Percentiles rank a stretch among this genome's conserved stretches.
Conservation (phyloP, 2,797 vertebrate genomes). For the Lophotriccus pileatus region DNA sequence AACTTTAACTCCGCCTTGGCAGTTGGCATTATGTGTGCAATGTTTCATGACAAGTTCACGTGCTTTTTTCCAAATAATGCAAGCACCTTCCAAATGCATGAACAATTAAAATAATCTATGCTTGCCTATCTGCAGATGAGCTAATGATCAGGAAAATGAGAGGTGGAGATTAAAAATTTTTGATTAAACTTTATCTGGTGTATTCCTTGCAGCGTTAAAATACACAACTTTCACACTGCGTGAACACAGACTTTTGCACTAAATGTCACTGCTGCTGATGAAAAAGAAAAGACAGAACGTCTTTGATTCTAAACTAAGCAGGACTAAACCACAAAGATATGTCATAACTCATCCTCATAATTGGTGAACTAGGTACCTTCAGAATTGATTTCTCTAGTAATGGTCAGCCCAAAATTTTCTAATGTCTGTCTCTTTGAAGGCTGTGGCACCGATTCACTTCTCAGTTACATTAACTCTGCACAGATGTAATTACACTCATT, state of each 20-base stretch:
- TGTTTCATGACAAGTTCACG: slow-evolving; percentile 17
- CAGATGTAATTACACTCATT: slow-evolving; percentile 21
- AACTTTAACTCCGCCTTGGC: slow-evolving; percentile 39
- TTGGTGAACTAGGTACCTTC: neutral
- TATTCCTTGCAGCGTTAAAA: neutral
- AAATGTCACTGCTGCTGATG: neutral
- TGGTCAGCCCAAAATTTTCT: neutral
- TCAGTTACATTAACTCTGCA: neutral
- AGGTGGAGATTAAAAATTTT: neutral
- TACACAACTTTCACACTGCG: neutral
- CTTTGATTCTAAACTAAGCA: neutral
- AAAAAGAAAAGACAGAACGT: neutral
- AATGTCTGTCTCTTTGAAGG: neutral
- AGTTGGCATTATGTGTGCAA: slow-evolving; percentile 2
- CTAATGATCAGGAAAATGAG: slow-evolving; percentile 9
- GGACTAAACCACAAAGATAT: neutral
- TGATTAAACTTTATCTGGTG: neutral
- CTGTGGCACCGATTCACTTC: neutral
- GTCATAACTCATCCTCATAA: neutral
- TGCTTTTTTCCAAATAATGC: slow-evolving; percentile 28
- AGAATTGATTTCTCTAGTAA: neutral
- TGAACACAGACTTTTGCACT: neutral
- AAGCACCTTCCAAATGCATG: slow-evolving; percentile 20
- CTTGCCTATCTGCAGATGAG: neutral
- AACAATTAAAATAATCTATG: slow-evolving; percentile 31